A percentile compares a stretch with the other conserved stretches of the same genome.
These are phyloP conservation scores for Lytechinus pictus DNA, from an alignment of 35 echinoderm and acorn worm genomes.

Conservation along the genomic window DNA sequence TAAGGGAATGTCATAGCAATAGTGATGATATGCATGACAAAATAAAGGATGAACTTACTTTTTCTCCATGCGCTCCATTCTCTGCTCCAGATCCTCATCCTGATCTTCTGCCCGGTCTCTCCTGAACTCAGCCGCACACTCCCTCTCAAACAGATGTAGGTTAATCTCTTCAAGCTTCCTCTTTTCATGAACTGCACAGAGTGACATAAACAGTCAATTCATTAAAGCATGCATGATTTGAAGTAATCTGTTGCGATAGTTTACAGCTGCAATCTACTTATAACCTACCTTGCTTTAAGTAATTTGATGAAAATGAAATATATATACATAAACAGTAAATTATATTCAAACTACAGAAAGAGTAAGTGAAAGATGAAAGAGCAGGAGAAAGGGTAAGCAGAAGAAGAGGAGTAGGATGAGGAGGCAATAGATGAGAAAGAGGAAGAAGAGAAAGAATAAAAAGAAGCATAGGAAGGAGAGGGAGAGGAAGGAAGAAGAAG, in stretches of 20 bases:
- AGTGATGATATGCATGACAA: no score
- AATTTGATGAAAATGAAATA: no score
- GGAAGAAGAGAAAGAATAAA: no score
- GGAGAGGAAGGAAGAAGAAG: background rate
- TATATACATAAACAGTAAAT: no score
- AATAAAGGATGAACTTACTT: background rate
- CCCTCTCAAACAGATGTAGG: conserved; percentile 69
- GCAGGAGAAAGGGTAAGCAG: background rate
- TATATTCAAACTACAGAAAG: no score
- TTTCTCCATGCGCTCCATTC: conserved; percentile 48
- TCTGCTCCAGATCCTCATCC: conserved; percentile 36
- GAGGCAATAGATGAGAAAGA: no score
- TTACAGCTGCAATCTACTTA: background rate
- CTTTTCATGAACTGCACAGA: conserved; percentile 30
- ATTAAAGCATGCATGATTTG: background rate
- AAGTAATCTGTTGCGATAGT: background rate
- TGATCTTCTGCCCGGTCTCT: conserved; percentile 42
- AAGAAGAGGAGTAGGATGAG: no score
- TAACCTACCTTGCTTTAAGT: no score
- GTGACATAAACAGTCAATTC: background rate
- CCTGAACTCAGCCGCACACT: conserved; percentile 75
- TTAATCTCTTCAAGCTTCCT: conserved; percentile 42
- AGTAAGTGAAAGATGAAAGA: no score
- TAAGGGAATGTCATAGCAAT: no score
- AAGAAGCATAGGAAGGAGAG: background rate